These are phyloP conservation scores for Beroe ovata DNA, from an alignment of 37 sponge, comb jelly and placozoan species.

Conservation along the genomic window DNA sequence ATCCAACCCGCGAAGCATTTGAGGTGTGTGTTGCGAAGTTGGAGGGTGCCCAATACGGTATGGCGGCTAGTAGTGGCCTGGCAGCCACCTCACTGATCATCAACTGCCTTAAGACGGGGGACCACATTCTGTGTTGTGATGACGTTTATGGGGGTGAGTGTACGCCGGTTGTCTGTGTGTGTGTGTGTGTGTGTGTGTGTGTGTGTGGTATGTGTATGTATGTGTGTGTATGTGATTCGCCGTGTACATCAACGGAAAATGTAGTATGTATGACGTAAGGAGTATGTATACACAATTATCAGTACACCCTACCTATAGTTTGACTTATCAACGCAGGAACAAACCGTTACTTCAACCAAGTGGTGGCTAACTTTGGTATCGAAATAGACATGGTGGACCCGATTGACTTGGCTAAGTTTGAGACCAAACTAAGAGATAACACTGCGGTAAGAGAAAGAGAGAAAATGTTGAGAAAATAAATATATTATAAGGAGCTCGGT, in stretches of 20 bases:
- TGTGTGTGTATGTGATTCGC: no score
- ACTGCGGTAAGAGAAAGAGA: constrained; percentile 84
- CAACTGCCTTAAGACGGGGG: constrained; percentile 79
- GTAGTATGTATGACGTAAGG: neutral
- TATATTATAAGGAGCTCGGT: no score
- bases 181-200: neutral
- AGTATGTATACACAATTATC: neutral
- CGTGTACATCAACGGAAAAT: no score
- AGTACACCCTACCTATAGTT: neutral
- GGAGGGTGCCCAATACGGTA: constrained; percentile 87
- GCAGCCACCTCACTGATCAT: constrained; percentile 77
- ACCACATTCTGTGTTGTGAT: constrained; percentile 81
- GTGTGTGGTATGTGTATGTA: neutral
- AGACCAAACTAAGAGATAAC: constrained; percentile 77
- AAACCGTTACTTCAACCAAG: constrained; percentile 77
- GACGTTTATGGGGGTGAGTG: constrained; percentile 92
- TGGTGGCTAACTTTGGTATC: constrained; percentile 77
- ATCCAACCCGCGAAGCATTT: constrained; percentile 88
- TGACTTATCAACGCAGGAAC: constrained; percentile 71
- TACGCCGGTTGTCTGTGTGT: neutral
- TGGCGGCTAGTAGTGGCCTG: constrained; percentile 82
- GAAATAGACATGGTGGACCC: constrained; percentile 76
- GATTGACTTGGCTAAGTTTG: constrained; percentile 73
- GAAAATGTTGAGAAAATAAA: neutral
- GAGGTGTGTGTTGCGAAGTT: constrained; percentile 81